A percentile compares a stretch with the other conserved stretches of the same genome.
These are phyloP conservation scores for Lophura nycthemera DNA, from an alignment of 2,113 vertebrate genomes.

Conservation along the genomic window DNA sequence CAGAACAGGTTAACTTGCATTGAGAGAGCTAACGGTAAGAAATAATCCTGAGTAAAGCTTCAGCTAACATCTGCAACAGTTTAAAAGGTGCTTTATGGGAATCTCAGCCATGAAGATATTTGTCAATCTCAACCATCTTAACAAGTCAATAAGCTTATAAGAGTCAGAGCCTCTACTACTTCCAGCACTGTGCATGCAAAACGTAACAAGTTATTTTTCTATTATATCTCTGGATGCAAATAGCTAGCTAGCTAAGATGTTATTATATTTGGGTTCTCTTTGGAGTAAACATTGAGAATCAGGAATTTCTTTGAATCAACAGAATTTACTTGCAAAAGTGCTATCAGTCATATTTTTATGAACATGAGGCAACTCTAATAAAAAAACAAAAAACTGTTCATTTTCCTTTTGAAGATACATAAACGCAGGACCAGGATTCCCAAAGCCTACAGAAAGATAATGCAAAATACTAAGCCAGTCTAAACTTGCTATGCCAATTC, in stretches of 20 bases:
- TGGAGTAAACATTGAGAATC: not conserved
- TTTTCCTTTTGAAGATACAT: not conserved
- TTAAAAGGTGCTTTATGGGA: not conserved
- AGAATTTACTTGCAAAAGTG: not conserved
- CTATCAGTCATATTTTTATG: not conserved
- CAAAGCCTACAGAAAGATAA: not conserved
- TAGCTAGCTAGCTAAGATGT: not conserved
- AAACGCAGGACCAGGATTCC: not conserved
- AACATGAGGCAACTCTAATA: not conserved
- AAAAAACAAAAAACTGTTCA: not conserved
- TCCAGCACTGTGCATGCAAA: not conserved
- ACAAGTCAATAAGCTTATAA: not conserved
- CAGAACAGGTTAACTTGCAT: not conserved
- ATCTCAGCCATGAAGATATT: not conserved
- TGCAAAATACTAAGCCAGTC: constrained; percentile 10
- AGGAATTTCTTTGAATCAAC: not conserved
- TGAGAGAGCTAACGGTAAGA: not conserved
- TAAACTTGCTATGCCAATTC: constrained; percentile 31
- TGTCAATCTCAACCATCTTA: not conserved
- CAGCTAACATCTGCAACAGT: not conserved
- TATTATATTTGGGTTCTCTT: not conserved
- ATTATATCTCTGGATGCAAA: not conserved
- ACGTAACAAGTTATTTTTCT: not conserved
- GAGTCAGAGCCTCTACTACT: not conserved
- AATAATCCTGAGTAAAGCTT: not conserved